Conservation (phyloP, 2,797 vertebrate species). For the Melanogrammus aeglefinus region DNA sequence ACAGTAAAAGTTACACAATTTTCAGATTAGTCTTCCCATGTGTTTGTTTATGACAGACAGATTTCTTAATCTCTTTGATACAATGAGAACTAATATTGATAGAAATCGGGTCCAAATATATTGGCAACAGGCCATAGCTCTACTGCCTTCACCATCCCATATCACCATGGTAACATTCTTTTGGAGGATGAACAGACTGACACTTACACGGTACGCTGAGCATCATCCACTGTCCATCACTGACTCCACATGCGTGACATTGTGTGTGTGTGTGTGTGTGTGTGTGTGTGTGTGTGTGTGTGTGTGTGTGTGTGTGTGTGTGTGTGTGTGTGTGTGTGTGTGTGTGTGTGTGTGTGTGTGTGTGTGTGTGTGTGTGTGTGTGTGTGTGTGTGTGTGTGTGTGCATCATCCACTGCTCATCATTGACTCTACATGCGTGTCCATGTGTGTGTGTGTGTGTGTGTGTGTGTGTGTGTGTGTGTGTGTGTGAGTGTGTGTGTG, state of each 20-base stretch:
- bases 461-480: too few relatives aligned
- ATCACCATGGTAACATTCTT: background rate
- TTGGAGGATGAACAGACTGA: background rate
- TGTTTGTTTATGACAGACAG: background rate
- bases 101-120: background rate
- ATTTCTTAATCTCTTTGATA: background rate
- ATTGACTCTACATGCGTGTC: too few relatives aligned
- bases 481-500: too few relatives aligned
- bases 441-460: too few relatives aligned
- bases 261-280: too few relatives aligned
- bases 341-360: too few relatives aligned
- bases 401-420: too few relatives aligned
- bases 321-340: too few relatives aligned
- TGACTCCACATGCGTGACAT: background rate
- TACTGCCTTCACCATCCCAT: background rate
- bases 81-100: background rate
- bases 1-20: background rate
- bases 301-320: too few relatives aligned
- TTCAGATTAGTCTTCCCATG: background rate
- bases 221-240: background rate
- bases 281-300: too few relatives aligned
- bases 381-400: too few relatives aligned
- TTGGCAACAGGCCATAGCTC: background rate
- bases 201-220: background rate
- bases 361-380: too few relatives aligned